phyloP scores from a whole-genome alignment of 2,113 vertebrate species.

The Leucopternis melanops region DNA sequence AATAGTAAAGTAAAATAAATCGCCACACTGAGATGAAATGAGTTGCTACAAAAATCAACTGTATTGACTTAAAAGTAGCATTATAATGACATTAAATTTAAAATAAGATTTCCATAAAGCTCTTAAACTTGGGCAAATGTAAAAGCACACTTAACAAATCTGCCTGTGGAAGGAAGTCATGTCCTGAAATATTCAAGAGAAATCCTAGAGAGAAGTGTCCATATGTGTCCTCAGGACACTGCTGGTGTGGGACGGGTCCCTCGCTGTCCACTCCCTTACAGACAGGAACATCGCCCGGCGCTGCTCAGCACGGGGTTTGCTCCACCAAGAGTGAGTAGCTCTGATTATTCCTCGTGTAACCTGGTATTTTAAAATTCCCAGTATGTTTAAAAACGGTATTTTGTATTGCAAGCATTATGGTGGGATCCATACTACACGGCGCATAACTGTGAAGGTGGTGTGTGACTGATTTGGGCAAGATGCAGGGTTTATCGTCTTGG shows the following conservation, averaged over 20 bases:
- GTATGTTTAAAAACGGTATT: accelerated
- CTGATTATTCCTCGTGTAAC: accelerated
- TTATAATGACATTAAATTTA: neutral
- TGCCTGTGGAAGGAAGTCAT: neutral
- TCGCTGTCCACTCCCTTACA: accelerated
- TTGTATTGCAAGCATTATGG: accelerated
- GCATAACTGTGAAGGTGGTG: accelerated
- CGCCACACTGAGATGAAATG: accelerated
- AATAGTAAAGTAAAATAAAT: accelerated
- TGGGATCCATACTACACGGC: accelerated
- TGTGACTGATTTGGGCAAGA: accelerated
- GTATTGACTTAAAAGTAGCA: accelerated
- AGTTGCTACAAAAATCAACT: neutral
- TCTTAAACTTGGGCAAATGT: neutral
- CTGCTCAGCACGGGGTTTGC: neutral
- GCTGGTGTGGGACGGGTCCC: accelerated
- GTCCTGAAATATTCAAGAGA: neutral
- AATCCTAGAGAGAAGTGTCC: neutral
- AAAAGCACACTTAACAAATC: accelerated
- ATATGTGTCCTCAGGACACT: accelerated
- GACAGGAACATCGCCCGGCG: accelerated
- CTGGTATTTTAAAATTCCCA: neutral
- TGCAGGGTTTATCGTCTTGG: neutral
- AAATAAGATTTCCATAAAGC: neutral
- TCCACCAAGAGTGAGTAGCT: neutral